phyloP scores from a whole-genome alignment of 1,140 invertebrate genomes.

The Aleiodes sp. region DNA sequence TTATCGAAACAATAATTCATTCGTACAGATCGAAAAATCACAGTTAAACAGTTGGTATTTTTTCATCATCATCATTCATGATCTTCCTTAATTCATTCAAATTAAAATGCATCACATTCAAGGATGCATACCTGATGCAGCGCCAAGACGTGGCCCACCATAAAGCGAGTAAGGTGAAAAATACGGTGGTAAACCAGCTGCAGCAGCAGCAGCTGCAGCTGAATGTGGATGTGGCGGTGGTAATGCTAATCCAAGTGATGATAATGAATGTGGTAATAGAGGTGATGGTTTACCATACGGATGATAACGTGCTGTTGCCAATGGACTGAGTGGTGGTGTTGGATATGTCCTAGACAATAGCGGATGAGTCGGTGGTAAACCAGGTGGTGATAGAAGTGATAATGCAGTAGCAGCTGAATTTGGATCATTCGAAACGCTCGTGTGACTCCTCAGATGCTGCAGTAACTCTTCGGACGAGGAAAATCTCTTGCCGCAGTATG shows the following conservation, averaged over 20 bases:
- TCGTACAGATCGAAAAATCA: slow-evolving; percentile 32
- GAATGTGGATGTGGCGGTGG: slow-evolving; percentile 71
- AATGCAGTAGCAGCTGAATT: slow-evolving; percentile 66
- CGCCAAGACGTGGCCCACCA: slow-evolving; percentile 78
- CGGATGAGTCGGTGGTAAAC: slow-evolving; percentile 72
- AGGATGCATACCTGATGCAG: slow-evolving; percentile 74
- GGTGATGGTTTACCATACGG: slow-evolving; percentile 83
- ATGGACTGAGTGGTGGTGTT: slow-evolving; percentile 84
- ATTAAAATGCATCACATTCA: slow-evolving; percentile 45
- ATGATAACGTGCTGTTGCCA: slow-evolving; percentile 84
- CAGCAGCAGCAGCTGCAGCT: slow-evolving; percentile 32
- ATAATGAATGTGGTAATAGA: slow-evolving; percentile 67
- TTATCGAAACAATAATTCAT: neutral
- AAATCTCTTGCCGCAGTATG: slow-evolving; percentile 92
- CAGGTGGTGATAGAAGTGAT: slow-evolving; percentile 66
- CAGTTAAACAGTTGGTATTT: slow-evolving; percentile 38
- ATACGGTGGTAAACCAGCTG: slow-evolving; percentile 72
- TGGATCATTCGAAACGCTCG: slow-evolving; percentile 61
- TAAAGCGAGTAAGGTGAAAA: slow-evolving; percentile 88
- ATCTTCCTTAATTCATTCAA: neutral
- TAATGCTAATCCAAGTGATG: slow-evolving; percentile 70
- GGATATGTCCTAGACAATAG: slow-evolving; percentile 82
- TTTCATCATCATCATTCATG: neutral
- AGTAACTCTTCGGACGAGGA: slow-evolving; percentile 88
- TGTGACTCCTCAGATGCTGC: slow-evolving; percentile 89